phyloP scores from a whole-genome alignment of 2,888 invertebrate genomes.

The Heliconius ethilla region DNA sequence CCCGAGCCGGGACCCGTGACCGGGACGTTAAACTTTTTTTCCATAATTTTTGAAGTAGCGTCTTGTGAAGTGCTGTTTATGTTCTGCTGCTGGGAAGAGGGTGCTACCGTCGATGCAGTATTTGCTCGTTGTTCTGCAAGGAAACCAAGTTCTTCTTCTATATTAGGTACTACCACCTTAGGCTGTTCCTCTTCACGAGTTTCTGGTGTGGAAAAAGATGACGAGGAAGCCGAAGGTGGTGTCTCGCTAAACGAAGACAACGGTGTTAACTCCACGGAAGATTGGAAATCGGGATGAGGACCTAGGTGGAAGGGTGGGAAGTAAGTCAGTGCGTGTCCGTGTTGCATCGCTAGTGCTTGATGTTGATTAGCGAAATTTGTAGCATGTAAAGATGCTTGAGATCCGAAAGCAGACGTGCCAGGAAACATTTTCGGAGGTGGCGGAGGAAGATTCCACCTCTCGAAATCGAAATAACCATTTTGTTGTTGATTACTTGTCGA shows the following conservation, averaged over 20 bases:
- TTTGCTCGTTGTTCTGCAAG: conserved; percentile 84
- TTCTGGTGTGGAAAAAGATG: conserved; percentile 81
- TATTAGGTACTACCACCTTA: conserved; percentile 93
- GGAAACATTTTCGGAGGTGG: conserved; percentile 87
- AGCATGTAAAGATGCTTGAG: conserved; percentile 82
- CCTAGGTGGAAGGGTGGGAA: conserved; percentile 89
- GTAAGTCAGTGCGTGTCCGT: conserved; percentile 87
- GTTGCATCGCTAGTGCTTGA: conserved; percentile 85
- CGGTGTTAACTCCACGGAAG: conserved; percentile 85
- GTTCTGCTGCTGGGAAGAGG: conserved; percentile 78
- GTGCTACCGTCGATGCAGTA: conserved; percentile 78
- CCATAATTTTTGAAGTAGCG: conserved; percentile 78
- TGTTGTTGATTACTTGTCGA: conserved; percentile 82
- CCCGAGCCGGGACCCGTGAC: conserved; percentile 85
- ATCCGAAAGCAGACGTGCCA: conserved; percentile 80
- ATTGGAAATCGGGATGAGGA: conserved; percentile 85
- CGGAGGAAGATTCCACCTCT: conserved; percentile 89
- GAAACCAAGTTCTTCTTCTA: conserved; percentile 93
- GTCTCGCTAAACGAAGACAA: conserved; percentile 82
- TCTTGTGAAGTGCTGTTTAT: conserved; percentile 76
- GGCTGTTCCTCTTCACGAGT: conserved; percentile 86
- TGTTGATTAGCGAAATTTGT: conserved; percentile 83
- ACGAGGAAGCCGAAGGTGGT: conserved; percentile 82
- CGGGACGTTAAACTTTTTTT: conserved; percentile 83
- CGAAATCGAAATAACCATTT: conserved; percentile 90